Evolutionary conservation across 2,113 vertebrate genomes (phyloP).

Genomic region (Lophochroa leadbeateri): DNA sequence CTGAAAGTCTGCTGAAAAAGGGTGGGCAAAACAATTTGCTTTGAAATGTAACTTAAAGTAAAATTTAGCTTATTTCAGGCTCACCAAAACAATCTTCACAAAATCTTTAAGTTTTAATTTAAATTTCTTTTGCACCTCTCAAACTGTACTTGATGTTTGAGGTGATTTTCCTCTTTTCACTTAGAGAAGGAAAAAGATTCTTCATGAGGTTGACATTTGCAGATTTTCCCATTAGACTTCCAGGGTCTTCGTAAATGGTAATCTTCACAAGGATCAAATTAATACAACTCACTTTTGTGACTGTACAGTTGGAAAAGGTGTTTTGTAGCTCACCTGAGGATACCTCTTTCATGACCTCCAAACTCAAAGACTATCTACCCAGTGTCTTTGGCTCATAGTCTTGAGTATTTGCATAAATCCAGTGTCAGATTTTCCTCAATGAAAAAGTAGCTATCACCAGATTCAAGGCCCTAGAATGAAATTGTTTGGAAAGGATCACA

Average conservation of each 20-base stretch:
- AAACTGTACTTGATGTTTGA: background rate
- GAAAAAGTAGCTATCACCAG: background rate
- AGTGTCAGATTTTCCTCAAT: background rate
- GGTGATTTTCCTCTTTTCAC: background rate
- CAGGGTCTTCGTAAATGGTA: background rate
- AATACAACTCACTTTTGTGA: background rate
- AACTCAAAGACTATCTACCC: background rate
- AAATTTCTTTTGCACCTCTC: background rate
- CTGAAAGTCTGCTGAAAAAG: background rate
- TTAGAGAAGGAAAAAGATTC: background rate
- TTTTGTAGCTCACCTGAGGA: background rate
- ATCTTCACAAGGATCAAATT: background rate
- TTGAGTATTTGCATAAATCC: background rate
- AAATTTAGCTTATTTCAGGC: background rate
- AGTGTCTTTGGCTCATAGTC: background rate
- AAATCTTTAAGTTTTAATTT: background rate
- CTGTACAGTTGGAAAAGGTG: background rate
- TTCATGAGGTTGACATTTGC: background rate
- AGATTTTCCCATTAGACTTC: background rate
- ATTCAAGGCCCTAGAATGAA: background rate
- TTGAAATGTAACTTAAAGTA: background rate
- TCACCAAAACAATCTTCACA: background rate
- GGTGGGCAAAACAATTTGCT: background rate
- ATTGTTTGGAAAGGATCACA: background rate
- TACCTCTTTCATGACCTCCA: background rate